Evolutionary conservation across 2,888 invertebrate genomes (phyloP).

Genomic region (Lasioglossum pauxillum): DNA sequence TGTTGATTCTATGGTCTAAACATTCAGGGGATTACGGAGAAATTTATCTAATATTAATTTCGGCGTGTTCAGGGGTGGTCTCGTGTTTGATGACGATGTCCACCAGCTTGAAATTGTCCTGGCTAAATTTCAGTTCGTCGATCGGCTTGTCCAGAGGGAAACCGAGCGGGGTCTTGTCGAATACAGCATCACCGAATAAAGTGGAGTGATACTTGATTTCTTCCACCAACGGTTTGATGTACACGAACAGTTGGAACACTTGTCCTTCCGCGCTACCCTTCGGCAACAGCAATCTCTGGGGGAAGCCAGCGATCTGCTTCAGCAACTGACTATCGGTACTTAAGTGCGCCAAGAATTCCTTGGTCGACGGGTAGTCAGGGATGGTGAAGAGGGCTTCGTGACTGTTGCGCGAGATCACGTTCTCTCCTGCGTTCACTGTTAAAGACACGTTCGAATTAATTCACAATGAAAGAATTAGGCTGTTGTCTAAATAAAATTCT

Average conservation of each 20-base stretch:
- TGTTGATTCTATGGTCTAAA: not conserved
- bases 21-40: not conserved
- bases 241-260: slow-evolving; percentile 88
- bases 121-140: slow-evolving; percentile 59
- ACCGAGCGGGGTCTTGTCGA: slow-evolving; percentile 89
- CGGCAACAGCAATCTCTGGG: slow-evolving; percentile 89
- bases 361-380: slow-evolving; percentile 85
- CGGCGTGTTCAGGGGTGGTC: not conserved
- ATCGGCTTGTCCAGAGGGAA: slow-evolving; percentile 91
- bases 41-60: not conserved
- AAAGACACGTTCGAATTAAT: not conserved
- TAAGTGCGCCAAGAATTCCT: slow-evolving; percentile 78
- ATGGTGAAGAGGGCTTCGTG: slow-evolving; percentile 88
- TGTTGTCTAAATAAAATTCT: too few species aligned
- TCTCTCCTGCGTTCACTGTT: slow-evolving; percentile 87
- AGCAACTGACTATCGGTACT: slow-evolving; percentile 80
- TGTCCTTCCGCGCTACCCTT: slow-evolving; percentile 89
- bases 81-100: slow-evolving; percentile 89
- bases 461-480: not conserved
- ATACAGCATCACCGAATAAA: slow-evolving; percentile 80
- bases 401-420: slow-evolving; percentile 89
- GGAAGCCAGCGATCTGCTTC: slow-evolving; percentile 88
- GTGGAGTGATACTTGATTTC: slow-evolving; percentile 84
- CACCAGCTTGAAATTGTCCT: slow-evolving; percentile 87
- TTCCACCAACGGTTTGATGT: slow-evolving; percentile 86